These are phyloP conservation scores for Chiloscyllium plagiosum DNA, from an alignment of 2,113 vertebrate species.

Conservation along the genomic window DNA sequence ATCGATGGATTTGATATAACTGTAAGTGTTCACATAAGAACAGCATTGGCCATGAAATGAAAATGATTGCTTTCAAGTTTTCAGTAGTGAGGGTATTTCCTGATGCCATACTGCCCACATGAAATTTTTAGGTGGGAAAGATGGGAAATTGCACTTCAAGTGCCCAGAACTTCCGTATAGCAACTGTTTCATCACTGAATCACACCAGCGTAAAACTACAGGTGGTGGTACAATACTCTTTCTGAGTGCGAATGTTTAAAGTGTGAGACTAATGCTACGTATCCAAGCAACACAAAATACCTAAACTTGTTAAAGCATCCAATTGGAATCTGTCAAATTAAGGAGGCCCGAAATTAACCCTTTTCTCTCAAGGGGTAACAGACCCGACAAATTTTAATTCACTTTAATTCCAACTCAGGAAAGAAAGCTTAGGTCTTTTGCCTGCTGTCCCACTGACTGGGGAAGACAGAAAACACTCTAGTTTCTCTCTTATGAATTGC, in stretches of 20 bases:
- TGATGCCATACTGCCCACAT: not conserved
- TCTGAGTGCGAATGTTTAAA: not conserved
- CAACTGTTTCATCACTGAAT: not conserved
- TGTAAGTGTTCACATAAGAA: not conserved
- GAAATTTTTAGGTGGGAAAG: not conserved
- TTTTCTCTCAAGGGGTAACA: not conserved
- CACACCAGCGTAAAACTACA: not conserved
- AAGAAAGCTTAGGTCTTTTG: not conserved
- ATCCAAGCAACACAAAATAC: not conserved
- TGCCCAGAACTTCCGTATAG: not conserved
- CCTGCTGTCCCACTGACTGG: not conserved
- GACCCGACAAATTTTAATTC: not conserved
- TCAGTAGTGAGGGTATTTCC: not conserved
- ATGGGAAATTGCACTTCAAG: not conserved
- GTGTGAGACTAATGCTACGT: not conserved
- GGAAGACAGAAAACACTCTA: not conserved
- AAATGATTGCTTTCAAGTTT: not conserved
- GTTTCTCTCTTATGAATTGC: not conserved
- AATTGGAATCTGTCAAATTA: not conserved
- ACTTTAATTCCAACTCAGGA: not conserved
- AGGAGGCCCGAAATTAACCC: not conserved
- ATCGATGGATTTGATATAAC: not conserved
- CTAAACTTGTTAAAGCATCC: not conserved
- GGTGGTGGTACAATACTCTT: not conserved
- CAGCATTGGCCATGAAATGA: not conserved